These are phyloP conservation scores for Meandrusa payeni DNA, from an alignment of 2,888 invertebrate species.

Conservation along the genomic window DNA sequence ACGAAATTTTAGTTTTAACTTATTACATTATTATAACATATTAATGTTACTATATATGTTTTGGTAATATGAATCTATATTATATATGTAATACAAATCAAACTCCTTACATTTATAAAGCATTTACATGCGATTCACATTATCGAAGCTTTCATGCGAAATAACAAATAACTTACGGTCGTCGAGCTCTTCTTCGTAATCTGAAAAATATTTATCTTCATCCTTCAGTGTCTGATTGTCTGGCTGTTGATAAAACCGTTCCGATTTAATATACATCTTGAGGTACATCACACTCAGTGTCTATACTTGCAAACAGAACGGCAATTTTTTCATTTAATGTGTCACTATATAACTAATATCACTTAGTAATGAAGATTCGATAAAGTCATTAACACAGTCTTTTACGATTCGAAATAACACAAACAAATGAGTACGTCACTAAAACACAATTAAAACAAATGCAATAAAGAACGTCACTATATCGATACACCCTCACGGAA, in stretches of 20 bases:
- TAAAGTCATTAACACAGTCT: not conserved
- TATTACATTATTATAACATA: too few relatives aligned
- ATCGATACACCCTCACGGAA: not conserved
- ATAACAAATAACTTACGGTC: constrained; percentile 54
- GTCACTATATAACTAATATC: not conserved
- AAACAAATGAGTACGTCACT: not conserved
- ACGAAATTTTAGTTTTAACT: too few relatives aligned
- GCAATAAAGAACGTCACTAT: constrained; percentile 1
- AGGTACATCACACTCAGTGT: constrained; percentile 57
- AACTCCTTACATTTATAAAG: too few relatives aligned
- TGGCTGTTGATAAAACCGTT: constrained; percentile 67
- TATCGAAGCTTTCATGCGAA: not conserved
- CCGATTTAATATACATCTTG: constrained; percentile 73
- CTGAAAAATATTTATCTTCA: constrained; percentile 63
- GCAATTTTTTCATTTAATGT: not conserved
- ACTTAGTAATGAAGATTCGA: constrained; percentile 2
- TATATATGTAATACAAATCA: too few relatives aligned
- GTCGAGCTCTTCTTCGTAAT: constrained; percentile 66
- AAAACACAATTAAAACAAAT: not conserved
- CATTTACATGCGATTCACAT: too few relatives aligned
- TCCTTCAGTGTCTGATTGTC: constrained; percentile 56
- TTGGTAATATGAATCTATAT: too few relatives aligned
- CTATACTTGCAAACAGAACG: constrained; percentile 7
- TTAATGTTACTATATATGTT: too few relatives aligned
- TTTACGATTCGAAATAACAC: not conserved